Conservation (phyloP, 2,888 invertebrate genomes). For the Meiosimyza platycephala region DNA sequence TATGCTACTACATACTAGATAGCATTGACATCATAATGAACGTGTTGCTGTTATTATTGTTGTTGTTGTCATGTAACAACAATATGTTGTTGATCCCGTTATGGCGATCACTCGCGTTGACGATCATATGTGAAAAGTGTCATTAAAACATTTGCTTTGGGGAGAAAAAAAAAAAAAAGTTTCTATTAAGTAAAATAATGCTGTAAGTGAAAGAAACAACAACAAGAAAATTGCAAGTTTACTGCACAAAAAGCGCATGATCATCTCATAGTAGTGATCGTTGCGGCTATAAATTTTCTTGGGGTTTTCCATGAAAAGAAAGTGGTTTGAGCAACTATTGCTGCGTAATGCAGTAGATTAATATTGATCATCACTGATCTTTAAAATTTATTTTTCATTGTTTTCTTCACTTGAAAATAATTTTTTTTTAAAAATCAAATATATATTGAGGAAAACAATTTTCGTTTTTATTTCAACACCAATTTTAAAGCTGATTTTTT, state of each 20-base stretch:
- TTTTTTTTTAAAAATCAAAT: too few relatives aligned
- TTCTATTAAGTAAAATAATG: conserved; percentile 17
- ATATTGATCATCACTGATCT: too few relatives aligned
- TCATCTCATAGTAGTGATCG: background rate
- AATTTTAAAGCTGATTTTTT: conserved; percentile 33
- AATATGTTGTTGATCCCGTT: conserved; percentile 37
- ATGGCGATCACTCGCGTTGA: conserved; percentile 5
- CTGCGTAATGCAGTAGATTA: too few relatives aligned
- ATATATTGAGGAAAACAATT: background rate
- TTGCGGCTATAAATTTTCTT: background rate
- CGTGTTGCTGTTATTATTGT: conserved; percentile 3
- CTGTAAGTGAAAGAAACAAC: conserved; percentile 1
- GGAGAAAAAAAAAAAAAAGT: background rate
- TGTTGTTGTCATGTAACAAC: conserved; percentile 18
- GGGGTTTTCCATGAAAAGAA: conserved; percentile 37
- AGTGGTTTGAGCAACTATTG: conserved; percentile 31
- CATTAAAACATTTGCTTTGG: conserved; percentile 38
- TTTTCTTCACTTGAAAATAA: too few relatives aligned
- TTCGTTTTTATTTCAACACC: conserved; percentile 16
- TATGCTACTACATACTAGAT: conserved; percentile 3
- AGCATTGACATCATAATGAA: conserved; percentile 43
- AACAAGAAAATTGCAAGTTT: background rate
- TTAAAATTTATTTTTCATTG: too few relatives aligned
- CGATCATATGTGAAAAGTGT: conserved; percentile 33
- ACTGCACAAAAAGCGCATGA: background rate